Evolutionary conservation across 2,888 invertebrate species (phyloP).

Genomic region (Drosophila anomalipes): DNA sequence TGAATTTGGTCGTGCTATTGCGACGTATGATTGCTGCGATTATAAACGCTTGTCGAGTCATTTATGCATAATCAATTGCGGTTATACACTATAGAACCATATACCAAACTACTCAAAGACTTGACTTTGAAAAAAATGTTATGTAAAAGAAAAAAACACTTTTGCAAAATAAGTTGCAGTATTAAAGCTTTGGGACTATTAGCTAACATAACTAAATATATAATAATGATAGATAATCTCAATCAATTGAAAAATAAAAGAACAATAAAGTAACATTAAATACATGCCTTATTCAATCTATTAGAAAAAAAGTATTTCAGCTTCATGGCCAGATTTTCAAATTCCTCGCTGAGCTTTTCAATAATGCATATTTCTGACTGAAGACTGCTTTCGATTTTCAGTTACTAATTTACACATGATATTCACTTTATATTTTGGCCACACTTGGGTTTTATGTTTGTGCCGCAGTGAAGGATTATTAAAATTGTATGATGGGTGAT

Average conservation of each 20-base stretch:
- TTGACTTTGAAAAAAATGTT: not conserved
- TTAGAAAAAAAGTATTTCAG: constrained; percentile 13
- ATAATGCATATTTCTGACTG: constrained; percentile 30
- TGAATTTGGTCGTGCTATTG: constrained; percentile 32
- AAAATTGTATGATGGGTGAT: constrained; percentile 35
- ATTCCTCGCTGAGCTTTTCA: not conserved
- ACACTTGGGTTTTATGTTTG: constrained; percentile 38
- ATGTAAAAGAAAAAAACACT: too few species aligned
- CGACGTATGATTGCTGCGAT: constrained; percentile 40
- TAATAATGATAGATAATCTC: not conserved
- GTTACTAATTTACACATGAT: constrained; percentile 40
- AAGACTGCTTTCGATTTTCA: constrained; percentile 25
- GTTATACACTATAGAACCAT: constrained; percentile 34
- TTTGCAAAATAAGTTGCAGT: not conserved
- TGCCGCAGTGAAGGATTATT: constrained; percentile 43
- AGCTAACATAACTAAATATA: not conserved
- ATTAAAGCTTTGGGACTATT: not conserved
- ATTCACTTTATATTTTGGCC: constrained; percentile 7
- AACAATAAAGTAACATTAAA: not conserved
- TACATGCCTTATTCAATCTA: too few species aligned
- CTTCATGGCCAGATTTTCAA: not conserved
- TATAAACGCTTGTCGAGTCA: constrained; percentile 44
- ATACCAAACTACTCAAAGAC: not conserved
- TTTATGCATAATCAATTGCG: constrained; percentile 61
- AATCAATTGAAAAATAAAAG: not conserved